A percentile compares a stretch with the other conserved stretches of the same genome.
Evolutionary conservation across 2,888 invertebrate species (phyloP).

Genomic region (Nemurella pictetii): DNA sequence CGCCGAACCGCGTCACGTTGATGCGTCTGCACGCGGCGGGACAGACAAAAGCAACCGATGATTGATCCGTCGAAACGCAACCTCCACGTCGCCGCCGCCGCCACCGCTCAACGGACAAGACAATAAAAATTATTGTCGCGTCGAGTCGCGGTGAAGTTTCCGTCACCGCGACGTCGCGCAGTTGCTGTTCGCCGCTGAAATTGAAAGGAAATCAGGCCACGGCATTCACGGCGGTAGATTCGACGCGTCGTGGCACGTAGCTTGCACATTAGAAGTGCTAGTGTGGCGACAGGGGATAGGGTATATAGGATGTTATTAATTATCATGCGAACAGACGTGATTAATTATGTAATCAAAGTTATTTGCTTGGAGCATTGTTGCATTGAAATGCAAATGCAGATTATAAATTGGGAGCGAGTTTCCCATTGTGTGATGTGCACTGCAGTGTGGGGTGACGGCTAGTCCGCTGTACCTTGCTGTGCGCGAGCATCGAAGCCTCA

Average conservation of each 20-base stretch:
- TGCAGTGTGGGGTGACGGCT: background rate
- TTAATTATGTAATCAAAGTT: background rate
- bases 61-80: too few relatives aligned
- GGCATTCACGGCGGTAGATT: background rate
- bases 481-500: background rate
- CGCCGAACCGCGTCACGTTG: constrained; percentile 61
- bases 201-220: background rate
- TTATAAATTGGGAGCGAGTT: background rate
- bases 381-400: background rate
- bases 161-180: background rate
- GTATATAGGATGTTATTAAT: background rate
- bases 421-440: background rate
- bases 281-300: background rate
- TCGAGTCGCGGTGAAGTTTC: too few relatives aligned
- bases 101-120: too few relatives aligned
- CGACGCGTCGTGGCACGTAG: background rate
- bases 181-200: background rate
- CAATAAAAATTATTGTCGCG: too few relatives aligned
- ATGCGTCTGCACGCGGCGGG: constrained; percentile 57
- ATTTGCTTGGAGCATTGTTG: background rate
- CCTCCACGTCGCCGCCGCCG: too few relatives aligned
- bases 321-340: background rate
- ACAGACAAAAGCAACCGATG: too few relatives aligned
- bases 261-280: background rate
- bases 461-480: background rate